Evolutionary conservation across 2,113 vertebrate species (phyloP).

Genomic region (Climacteris rufus): DNA sequence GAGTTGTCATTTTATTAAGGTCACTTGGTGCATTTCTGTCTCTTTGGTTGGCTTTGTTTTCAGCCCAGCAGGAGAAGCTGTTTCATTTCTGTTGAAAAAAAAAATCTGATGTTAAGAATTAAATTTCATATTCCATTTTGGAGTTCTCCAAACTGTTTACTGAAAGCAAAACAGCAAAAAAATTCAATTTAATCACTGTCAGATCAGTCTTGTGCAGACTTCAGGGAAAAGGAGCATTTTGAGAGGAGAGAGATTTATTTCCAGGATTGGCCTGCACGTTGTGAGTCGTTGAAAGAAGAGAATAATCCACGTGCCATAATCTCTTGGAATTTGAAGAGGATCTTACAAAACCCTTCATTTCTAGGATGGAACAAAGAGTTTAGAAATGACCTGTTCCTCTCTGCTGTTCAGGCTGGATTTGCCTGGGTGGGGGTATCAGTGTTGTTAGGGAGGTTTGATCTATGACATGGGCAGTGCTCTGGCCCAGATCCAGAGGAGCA

Average conservation of each 20-base stretch:
- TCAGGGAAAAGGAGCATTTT: background rate
- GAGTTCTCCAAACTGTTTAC: background rate
- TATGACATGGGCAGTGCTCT: background rate
- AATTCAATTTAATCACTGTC: background rate
- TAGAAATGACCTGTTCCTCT: background rate
- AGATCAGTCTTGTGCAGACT: background rate
- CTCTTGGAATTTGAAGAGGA: background rate
- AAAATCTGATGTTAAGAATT: background rate
- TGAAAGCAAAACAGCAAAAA: background rate
- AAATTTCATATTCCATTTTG: background rate
- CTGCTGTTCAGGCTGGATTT: background rate
- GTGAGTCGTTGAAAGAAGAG: background rate
- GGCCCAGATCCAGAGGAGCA: conserved; percentile 1
- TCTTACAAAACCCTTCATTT: background rate
- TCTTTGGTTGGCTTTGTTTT: background rate
- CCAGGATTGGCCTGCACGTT: background rate
- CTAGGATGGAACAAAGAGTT: background rate
- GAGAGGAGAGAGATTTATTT: background rate
- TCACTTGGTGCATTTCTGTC: background rate
- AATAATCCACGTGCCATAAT: background rate
- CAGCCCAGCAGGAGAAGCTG: background rate
- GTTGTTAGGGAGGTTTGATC: background rate
- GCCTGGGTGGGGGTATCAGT: rapidly evolving
- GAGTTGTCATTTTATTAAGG: background rate
- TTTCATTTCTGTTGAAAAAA: background rate